phyloP scores from a whole-genome alignment of 2,888 invertebrate genomes.

The Stenichneumon culpator region DNA sequence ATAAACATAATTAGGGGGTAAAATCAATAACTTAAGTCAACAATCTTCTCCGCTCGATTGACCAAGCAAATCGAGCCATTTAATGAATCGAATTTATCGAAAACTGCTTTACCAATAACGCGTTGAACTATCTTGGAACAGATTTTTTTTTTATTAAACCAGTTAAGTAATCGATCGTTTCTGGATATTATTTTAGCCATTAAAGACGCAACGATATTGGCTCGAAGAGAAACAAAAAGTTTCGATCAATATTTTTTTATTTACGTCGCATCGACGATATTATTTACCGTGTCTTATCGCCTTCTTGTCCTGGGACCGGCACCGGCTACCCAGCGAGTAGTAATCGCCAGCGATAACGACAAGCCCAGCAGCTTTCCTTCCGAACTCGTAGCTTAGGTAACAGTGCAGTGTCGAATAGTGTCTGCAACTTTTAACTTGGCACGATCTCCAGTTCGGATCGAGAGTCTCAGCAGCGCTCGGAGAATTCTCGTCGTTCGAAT shows the following conservation, averaged over 20 bases:
- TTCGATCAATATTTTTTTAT: not conserved
- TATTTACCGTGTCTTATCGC: not conserved
- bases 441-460: too few species aligned
- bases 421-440: not conserved
- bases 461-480: too few species aligned
- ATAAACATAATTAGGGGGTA: too few species aligned
- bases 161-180: not conserved
- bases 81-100: too few species aligned
- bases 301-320: not conserved
- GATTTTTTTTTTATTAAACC: not conserved
- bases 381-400: not conserved
- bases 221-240: not conserved
- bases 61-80: too few species aligned
- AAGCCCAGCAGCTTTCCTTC: not conserved
- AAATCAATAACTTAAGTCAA: too few species aligned
- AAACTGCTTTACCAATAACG: too few species aligned
- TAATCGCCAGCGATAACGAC: constrained; percentile 4
- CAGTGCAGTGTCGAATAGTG: not conserved
- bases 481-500: constrained; percentile 29
- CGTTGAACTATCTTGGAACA: not conserved
- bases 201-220: not conserved
- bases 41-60: too few species aligned
- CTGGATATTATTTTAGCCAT: not conserved
- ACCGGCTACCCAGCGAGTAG: not conserved
- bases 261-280: not conserved